These are phyloP conservation scores for Macroteleia sp. DNA, from an alignment of 2,888 invertebrate genomes.

Conservation along the genomic window DNA sequence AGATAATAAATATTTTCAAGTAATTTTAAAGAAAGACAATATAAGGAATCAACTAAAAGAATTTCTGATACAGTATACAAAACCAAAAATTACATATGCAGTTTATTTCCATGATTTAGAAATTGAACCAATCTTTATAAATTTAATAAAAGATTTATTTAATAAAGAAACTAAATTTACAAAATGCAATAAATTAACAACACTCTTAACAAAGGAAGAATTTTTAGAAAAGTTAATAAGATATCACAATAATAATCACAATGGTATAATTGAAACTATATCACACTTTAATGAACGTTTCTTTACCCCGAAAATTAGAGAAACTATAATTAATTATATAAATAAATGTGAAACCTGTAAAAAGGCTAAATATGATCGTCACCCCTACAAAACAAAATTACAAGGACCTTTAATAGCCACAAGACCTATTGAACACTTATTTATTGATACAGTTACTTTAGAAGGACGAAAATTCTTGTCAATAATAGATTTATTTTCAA, in stretches of 20 bases:
- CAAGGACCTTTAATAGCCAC: conserved; percentile 11
- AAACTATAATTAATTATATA: conserved; percentile 12
- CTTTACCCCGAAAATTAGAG: conserved; percentile 22
- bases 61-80: conserved; percentile 3
- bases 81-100: too few relatives aligned
- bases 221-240: conserved; percentile 8
- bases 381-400: conserved; percentile 3
- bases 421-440: not conserved
- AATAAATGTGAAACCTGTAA: conserved; percentile 8
- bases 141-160: not conserved
- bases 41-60: not conserved
- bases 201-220: not conserved
- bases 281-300: conserved; percentile 4
- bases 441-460: not conserved
- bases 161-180: conserved; percentile 7
- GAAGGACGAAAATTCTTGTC: not conserved
- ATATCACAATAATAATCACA: conserved; percentile 14
- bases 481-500: conserved; percentile 1
- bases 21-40: not conserved
- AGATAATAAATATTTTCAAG: not conserved
- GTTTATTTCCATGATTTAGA: conserved; percentile 8
- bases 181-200: conserved; percentile 16
- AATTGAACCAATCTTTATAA: conserved; percentile 10
- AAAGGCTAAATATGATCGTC: conserved; percentile 14
- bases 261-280: conserved; percentile 8